Percentiles rank a stretch among this genome's conserved stretches.
Evolutionary conservation across 2,888 invertebrate genomes (phyloP).

Genomic region (Spatulosminthurus flaviceps): DNA sequence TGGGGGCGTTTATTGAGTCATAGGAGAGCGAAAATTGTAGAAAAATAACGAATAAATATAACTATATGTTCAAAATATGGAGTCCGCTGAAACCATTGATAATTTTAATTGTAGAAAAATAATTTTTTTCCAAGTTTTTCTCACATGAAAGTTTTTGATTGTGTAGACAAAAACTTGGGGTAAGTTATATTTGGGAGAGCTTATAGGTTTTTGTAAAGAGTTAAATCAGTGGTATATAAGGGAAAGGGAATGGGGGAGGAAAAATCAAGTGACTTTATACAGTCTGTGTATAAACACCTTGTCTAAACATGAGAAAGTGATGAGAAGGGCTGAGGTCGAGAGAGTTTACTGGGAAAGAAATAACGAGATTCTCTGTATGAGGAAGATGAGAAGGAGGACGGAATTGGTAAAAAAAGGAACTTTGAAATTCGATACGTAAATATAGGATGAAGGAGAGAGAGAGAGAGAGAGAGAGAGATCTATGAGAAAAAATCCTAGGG

Average conservation of each 20-base stretch:
- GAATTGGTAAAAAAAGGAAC: constrained; percentile 3
- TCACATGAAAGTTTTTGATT: too few species aligned
- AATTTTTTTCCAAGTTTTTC: too few species aligned
- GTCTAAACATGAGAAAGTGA: constrained; percentile 36
- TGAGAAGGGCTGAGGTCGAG: constrained; percentile 25
- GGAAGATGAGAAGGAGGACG: not conserved
- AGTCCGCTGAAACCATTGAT: too few species aligned
- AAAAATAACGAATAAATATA: too few species aligned
- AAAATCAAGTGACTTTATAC: constrained; percentile 31
- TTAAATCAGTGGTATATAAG: not conserved
- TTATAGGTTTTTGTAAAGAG: too few species aligned
- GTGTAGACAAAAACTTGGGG: too few species aligned
- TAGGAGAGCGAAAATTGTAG: too few species aligned
- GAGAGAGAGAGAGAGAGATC: too few species aligned
- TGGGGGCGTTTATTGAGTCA: too few species aligned
- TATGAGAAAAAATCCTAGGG: constrained; percentile 36
- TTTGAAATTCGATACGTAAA: constrained; percentile 45
- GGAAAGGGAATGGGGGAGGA: not conserved
- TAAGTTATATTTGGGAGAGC: too few species aligned
- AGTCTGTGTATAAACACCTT: constrained; percentile 40
- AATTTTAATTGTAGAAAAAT: too few species aligned
- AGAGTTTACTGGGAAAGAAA: not conserved
- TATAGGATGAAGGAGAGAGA: constrained; percentile 20
- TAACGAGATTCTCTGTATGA: not conserved
- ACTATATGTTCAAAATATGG: too few species aligned